phyloP scores from a whole-genome alignment of 2,797 vertebrate species.

The Setipinna tenuifilis region DNA sequence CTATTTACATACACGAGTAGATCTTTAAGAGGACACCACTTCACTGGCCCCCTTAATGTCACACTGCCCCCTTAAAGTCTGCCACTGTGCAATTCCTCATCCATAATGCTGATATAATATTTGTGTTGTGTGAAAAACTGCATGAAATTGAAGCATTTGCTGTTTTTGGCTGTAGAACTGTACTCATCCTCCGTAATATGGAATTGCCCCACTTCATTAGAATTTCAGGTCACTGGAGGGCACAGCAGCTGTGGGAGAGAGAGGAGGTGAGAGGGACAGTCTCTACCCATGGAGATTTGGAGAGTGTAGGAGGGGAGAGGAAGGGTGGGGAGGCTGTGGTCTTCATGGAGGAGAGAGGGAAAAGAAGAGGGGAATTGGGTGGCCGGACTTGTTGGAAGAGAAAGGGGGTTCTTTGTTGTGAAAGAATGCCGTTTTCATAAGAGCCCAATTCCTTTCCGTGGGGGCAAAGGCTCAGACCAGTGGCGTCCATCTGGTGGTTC shows the following conservation, averaged over 20 bases:
- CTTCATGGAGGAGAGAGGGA: background rate
- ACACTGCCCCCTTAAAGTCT: too few species aligned
- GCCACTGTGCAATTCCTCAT: too few species aligned
- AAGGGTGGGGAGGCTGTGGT: background rate
- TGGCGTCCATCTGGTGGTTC: constrained; percentile 72
- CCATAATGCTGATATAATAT: too few species aligned
- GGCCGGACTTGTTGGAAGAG: constrained; percentile 66
- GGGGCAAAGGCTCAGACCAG: constrained; percentile 62
- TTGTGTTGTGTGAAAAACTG: too few species aligned
- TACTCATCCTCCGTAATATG: too few species aligned
- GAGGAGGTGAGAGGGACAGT: constrained; percentile 15
- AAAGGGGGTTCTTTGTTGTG: constrained; percentile 75
- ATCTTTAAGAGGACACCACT: too few species aligned
- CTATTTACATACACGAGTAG: too few species aligned
- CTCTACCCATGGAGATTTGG: constrained; percentile 5
- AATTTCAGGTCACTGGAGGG: background rate
- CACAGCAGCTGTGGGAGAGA: background rate
- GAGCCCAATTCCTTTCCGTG: constrained; percentile 68
- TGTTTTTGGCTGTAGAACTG: too few species aligned
- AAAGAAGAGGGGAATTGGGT: constrained; percentile 54
- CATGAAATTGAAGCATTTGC: too few species aligned
- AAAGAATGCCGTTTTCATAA: constrained; percentile 81
- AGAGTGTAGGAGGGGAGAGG: background rate
- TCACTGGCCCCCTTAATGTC: too few species aligned
- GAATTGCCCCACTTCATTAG: too few species aligned